Conservation (phyloP, 2,888 invertebrate genomes). For the Plagodis dolabraria region DNA sequence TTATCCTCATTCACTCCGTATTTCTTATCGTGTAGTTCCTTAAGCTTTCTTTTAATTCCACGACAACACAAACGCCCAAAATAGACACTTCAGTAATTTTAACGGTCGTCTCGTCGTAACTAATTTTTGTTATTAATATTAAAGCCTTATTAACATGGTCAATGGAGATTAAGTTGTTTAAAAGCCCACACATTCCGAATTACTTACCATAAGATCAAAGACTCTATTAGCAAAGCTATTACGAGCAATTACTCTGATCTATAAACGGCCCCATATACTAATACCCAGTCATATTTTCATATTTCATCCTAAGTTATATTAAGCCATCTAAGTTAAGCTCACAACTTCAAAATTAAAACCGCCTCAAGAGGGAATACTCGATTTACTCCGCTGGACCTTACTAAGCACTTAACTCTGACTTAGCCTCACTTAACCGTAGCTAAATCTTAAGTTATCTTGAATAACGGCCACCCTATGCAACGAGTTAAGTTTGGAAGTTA, state of each 20-base stretch:
- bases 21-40: too few relatives aligned
- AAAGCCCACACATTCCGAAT: slow-evolving; percentile 2
- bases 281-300: slow-evolving; percentile 1
- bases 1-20: too few relatives aligned
- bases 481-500: slow-evolving; percentile 66
- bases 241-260: slow-evolving; percentile 14
- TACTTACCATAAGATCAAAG: slow-evolving; percentile 15
- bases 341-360: slow-evolving; percentile 3
- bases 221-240: slow-evolving; percentile 21
- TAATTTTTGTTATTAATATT: too few relatives aligned
- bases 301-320: background rate
- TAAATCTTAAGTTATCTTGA: slow-evolving; percentile 72
- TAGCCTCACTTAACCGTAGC: slow-evolving; percentile 66
- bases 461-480: slow-evolving; percentile 63
- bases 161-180: too few relatives aligned
- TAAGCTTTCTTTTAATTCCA: too few relatives aligned
- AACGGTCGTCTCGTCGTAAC: too few relatives aligned
- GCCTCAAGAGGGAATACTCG: slow-evolving; percentile 33
- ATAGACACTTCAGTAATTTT: too few relatives aligned
- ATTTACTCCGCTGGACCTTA: slow-evolving; percentile 48
- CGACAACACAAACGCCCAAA: too few relatives aligned
- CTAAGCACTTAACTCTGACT: slow-evolving; percentile 70
- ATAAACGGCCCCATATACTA: background rate
- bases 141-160: too few relatives aligned
- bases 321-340: slow-evolving; percentile 5